Base-by-base conservation (phyloP, 2,797 vertebrate genomes). In the Bufotes viridis region DNA sequence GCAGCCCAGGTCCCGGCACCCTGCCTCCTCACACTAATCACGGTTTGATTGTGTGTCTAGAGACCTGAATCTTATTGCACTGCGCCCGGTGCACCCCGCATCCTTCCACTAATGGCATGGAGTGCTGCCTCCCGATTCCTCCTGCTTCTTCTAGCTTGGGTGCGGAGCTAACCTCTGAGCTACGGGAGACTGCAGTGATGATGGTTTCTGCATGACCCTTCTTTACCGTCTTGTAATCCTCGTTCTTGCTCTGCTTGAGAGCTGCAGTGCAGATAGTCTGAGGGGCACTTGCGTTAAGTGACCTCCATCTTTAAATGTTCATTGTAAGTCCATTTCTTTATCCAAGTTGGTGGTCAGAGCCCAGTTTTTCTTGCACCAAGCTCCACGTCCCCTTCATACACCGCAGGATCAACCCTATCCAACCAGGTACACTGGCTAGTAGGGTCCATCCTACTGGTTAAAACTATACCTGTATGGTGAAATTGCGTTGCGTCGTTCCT, bases 1-100 rank as follows among this genome's bases (percentile, higher is more conserved):
- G 15, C 92, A 93, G 94, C 94, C 93, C 93, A 93, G 26, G 18
- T 17, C 81, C 70, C 42, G 55, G 80, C 53, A 34, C 29, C 29
- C 29, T 34, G 26, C 78, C 70, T 22, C 78, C 70, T 69, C 60
- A 81, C 88, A 78, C 84, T 82, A 86, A 89, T 89, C 88, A 57
- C 57, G 55, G 18, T 63, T 24, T 51, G 87, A 58, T 84, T 72
- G 78, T 88, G 87, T 75, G 76, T 60, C 24, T 15, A 1, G 24
- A 61, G 49, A 12, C n/a, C 34, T 34, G 53, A 72, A 10, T 69
- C 81, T 34, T 42, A 2, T 57, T 13, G 55, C 53, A 14, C 26
- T 70, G 63, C 65, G 29, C 63, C 63, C 18, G 8, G 26, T 34
- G 9, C 42, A 3, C 55, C 24, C 57, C 65, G 57, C 57, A 61